Evolutionary conservation across 2,113 vertebrate genomes (phyloP).

Genomic region (Eubucco bourcierii): DNA sequence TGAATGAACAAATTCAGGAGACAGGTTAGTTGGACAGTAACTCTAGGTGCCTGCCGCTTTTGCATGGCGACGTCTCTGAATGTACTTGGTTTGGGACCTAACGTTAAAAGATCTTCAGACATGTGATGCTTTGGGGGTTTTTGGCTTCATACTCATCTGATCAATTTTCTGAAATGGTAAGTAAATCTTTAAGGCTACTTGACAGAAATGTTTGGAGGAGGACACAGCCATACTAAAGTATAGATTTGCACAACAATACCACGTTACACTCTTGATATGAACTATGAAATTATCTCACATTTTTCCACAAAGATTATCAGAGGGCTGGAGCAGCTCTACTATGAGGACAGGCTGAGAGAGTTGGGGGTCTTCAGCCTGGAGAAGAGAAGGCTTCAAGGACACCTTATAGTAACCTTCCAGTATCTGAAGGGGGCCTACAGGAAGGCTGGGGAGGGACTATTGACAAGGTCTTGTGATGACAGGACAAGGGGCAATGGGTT

Average conservation of each 20-base stretch:
- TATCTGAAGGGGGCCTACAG: no score
- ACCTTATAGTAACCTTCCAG: no score
- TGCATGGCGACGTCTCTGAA: background rate
- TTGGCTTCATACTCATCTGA: background rate
- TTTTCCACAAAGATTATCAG: no score
- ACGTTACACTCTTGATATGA: background rate
- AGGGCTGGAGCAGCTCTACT: no score
- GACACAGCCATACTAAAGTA: background rate
- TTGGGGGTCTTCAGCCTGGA: no score
- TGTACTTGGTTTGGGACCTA: background rate
- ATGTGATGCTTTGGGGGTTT: background rate
- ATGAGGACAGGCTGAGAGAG: no score
- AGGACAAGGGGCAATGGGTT: no score
- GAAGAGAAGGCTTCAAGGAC: no score
- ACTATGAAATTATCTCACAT: background rate
- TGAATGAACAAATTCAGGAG: background rate
- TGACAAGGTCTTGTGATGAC: no score
- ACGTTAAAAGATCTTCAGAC: background rate
- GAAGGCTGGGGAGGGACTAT: no score
- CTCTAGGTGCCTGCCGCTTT: background rate
- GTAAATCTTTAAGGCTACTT: background rate
- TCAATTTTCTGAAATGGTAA: background rate
- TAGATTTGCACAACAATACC: background rate
- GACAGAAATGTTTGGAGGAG: background rate
- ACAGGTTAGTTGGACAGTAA: background rate